These are phyloP conservation scores for Aricia agestis DNA, from an alignment of 1,140 invertebrate species.

Conservation along the genomic window DNA sequence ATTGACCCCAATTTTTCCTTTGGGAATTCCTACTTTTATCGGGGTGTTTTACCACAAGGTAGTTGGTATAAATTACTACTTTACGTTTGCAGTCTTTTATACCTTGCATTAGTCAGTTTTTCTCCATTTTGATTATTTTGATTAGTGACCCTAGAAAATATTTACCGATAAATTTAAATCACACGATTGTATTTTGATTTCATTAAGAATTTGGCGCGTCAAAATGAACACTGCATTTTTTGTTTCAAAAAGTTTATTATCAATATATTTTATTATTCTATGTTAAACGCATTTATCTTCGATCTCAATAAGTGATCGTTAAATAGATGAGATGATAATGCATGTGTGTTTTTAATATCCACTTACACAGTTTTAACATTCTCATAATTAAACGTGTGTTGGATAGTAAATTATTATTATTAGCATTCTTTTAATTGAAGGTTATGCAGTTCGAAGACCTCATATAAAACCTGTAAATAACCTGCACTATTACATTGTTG, in stretches of 20 bases:
- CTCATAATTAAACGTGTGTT: background rate
- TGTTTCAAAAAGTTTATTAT: too few species aligned
- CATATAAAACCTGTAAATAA: background rate
- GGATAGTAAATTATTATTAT: slow-evolving; percentile 11
- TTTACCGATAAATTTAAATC: too few species aligned
- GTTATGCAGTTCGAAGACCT: slow-evolving; percentile 13
- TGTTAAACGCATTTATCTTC: too few species aligned
- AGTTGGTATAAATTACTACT: background rate
- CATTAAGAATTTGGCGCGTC: too few species aligned
- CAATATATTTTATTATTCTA: too few species aligned
- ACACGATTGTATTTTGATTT: too few species aligned
- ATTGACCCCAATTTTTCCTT: background rate
- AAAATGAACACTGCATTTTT: too few species aligned
- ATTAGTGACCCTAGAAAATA: too few species aligned
- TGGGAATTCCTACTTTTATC: background rate
- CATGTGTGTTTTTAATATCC: background rate
- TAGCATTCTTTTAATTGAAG: slow-evolving; percentile 12
- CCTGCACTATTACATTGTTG: slow-evolving; percentile 4
- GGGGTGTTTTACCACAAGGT: background rate
- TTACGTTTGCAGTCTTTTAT: background rate
- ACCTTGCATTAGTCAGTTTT: too few species aligned
- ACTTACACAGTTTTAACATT: background rate
- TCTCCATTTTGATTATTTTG: too few species aligned
- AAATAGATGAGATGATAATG: background rate
- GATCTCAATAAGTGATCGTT: too few species aligned